Conservation (phyloP, 2,888 invertebrate genomes). For the Ligdia adustata region DNA sequence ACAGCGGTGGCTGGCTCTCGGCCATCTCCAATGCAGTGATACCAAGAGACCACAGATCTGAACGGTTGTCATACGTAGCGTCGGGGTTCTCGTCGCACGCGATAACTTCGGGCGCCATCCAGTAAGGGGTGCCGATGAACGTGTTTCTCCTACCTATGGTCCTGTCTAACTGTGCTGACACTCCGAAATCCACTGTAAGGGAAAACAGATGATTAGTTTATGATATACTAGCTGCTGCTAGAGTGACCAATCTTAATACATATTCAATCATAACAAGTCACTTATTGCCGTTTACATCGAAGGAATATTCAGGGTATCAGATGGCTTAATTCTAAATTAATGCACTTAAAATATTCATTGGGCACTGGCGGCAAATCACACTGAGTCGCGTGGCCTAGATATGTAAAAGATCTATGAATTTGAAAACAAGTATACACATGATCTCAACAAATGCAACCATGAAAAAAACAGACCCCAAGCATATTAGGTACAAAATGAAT, state of each 20-base stretch:
- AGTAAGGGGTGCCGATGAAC: constrained; percentile 98
- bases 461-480: no score
- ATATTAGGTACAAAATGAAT: background rate
- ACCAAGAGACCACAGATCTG: constrained; percentile 95
- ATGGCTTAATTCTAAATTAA: no score
- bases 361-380: background rate
- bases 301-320: no score
- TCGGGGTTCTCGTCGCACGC: constrained; percentile 99
- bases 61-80: constrained; percentile 99
- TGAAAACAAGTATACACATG: no score
- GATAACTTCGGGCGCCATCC: constrained; percentile 99
- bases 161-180: constrained; percentile 99
- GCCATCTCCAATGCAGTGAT: constrained; percentile 99
- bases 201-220: background rate
- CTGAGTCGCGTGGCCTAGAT: background rate
- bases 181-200: constrained; percentile 97
- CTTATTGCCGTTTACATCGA: no score
- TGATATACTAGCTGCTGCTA: no score
- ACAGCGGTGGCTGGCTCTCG: constrained; percentile 99
- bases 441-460: no score
- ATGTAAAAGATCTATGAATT: background rate
- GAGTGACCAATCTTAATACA: no score
- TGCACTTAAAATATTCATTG: no score
- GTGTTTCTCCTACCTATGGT: constrained; percentile 99
- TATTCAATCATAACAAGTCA: no score